A percentile compares a stretch with the other conserved stretches of the same genome.
Evolutionary conservation across 2,888 invertebrate genomes (phyloP).

Genomic region (Frankliniella fusca): DNA sequence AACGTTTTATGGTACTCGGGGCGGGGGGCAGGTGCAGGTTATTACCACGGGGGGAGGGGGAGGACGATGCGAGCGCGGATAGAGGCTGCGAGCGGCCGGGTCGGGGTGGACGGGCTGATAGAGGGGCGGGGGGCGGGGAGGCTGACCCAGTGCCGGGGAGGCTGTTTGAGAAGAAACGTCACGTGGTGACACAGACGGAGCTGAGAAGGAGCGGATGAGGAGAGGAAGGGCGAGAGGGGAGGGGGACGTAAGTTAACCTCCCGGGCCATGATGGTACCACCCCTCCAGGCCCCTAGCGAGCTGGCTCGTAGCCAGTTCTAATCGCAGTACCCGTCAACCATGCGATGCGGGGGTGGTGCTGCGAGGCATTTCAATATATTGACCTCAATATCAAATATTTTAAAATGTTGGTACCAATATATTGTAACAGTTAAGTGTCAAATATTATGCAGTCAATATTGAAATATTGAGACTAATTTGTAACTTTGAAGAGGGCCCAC

Average conservation of each 20-base stretch:
- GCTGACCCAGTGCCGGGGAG: too few species aligned
- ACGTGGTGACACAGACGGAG: background rate
- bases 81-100: background rate
- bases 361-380: too few species aligned
- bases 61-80: background rate
- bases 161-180: too few species aligned
- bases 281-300: background rate
- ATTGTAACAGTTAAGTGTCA: too few species aligned
- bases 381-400: too few species aligned
- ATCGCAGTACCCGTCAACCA: background rate
- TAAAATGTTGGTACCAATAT: too few species aligned
- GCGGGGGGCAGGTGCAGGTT: background rate
- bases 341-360: too few species aligned
- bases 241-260: background rate
- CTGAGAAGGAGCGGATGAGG: background rate
- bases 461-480: too few species aligned
- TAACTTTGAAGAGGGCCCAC: too few species aligned
- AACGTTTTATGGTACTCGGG: constrained; percentile 1
- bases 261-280: background rate
- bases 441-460: too few species aligned
- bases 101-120: background rate
- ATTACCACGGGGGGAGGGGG: background rate
- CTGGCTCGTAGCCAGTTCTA: background rate
- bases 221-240: background rate
- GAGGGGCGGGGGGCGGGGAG: background rate